These are phyloP conservation scores for Nasua narica DNA, from an alignment of 2,797 vertebrate genomes.

Conservation along the genomic window DNA sequence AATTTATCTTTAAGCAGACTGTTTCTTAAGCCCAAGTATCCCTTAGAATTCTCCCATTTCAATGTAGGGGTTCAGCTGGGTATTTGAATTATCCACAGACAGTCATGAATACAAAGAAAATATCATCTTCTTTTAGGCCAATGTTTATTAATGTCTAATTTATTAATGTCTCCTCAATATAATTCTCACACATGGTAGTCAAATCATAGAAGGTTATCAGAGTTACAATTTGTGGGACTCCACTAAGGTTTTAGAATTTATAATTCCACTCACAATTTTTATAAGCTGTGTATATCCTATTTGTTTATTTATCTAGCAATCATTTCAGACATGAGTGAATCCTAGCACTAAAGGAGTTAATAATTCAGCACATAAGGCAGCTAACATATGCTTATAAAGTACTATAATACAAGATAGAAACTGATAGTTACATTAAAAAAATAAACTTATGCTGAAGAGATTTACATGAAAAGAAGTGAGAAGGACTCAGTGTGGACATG, in stretches of 20 bases:
- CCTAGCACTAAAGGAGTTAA: background rate
- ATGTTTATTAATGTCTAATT: background rate
- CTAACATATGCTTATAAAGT: background rate
- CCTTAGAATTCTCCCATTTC: conserved; percentile 3
- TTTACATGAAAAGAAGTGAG: background rate
- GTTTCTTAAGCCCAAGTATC: background rate
- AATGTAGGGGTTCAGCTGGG: background rate
- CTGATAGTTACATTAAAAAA: background rate
- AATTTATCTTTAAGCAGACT: background rate
- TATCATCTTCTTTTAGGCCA: background rate
- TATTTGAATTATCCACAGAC: conserved; percentile 24
- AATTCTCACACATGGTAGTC: background rate
- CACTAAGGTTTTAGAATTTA: background rate
- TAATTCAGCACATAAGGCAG: background rate
- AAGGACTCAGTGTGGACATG: background rate
- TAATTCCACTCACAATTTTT: background rate
- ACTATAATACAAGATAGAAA: background rate
- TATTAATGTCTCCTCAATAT: conserved; percentile 1
- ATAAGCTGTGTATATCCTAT: background rate
- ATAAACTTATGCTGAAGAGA: background rate
- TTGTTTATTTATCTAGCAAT: background rate
- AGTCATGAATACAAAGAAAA: conserved; percentile 1
- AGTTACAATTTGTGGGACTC: background rate
- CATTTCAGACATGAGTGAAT: background rate
- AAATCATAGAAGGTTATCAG: background rate